A percentile compares a stretch with the other conserved stretches of the same genome.
Evolutionary conservation across 2,113 vertebrate genomes (phyloP).

Genomic region (Chionis minor): DNA sequence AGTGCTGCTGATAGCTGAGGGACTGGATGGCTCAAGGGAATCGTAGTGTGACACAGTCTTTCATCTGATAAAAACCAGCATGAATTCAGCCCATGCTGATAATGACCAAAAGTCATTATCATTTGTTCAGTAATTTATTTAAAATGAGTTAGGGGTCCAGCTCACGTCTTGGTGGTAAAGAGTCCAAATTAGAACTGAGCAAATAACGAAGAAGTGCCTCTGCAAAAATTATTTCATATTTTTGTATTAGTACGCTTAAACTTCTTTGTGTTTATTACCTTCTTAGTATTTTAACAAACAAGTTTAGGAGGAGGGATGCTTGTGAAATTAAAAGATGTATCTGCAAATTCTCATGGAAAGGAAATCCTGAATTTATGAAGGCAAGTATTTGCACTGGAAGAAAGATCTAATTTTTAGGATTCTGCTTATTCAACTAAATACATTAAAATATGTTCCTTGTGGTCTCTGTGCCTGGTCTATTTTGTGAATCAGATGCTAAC

Average conservation of each 20-base stretch:
- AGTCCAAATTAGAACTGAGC: slow-evolving; percentile 24
- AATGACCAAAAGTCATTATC: slow-evolving; percentile 65
- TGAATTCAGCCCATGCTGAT: slow-evolving; percentile 56
- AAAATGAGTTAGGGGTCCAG: slow-evolving; percentile 54
- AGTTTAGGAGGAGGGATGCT: background rate
- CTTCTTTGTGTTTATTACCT: background rate
- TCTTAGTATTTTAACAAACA: slow-evolving; percentile 35
- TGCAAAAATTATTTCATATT: background rate
- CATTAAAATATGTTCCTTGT: background rate
- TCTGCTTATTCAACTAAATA: background rate
- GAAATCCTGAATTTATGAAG: slow-evolving; percentile 1
- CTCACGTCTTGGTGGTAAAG: slow-evolving; percentile 6
- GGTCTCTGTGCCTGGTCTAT: background rate
- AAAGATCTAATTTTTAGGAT: background rate
- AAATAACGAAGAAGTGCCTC: slow-evolving; percentile 16
- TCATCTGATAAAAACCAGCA: slow-evolving; percentile 69
- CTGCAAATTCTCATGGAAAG: background rate
- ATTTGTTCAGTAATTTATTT: slow-evolving; percentile 64
- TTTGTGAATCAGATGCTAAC: background rate
- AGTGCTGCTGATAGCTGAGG: slow-evolving; percentile 61
- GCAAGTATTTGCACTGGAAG: background rate
- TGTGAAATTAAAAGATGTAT: slow-evolving; percentile 9
- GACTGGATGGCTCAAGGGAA: slow-evolving; percentile 66
- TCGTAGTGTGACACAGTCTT: slow-evolving; percentile 58
- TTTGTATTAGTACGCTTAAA: background rate